These are phyloP conservation scores for Phymatocera aterrima DNA, from an alignment of 2,888 invertebrate species.

Conservation along the genomic window DNA sequence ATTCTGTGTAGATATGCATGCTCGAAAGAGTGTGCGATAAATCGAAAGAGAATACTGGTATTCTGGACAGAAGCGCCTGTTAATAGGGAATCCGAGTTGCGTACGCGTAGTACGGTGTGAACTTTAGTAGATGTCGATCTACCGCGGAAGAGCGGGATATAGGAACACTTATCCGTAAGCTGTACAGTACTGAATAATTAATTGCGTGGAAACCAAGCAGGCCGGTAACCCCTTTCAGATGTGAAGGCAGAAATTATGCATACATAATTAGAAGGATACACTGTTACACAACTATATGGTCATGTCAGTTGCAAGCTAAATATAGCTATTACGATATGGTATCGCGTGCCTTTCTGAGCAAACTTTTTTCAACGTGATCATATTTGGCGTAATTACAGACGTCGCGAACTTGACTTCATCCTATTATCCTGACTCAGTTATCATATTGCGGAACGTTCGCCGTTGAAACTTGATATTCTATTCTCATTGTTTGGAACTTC, in stretches of 20 bases:
- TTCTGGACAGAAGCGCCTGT: conserved; percentile 2
- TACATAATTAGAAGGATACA: too few relatives aligned
- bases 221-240: too few relatives aligned
- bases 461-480: neutral
- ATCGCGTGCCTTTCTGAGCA: neutral
- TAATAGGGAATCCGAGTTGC: conserved; percentile 5
- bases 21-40: neutral
- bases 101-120: neutral
- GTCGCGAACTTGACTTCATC: too few relatives aligned
- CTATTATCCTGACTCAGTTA: neutral
- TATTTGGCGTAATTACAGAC: neutral
- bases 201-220: too few relatives aligned
- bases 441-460: neutral
- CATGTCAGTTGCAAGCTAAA: neutral
- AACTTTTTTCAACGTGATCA: neutral
- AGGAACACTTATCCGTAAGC: neutral
- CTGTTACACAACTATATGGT: neutral
- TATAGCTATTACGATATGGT: neutral
- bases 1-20: neutral
- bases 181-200: neutral
- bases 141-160: neutral
- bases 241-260: too few relatives aligned
- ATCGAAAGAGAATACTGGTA: neutral
- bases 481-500: neutral
- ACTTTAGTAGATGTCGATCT: neutral